These are phyloP conservation scores for Temnothorax longispinosus DNA, from an alignment of 1,140 invertebrate species.

Conservation along the genomic window DNA sequence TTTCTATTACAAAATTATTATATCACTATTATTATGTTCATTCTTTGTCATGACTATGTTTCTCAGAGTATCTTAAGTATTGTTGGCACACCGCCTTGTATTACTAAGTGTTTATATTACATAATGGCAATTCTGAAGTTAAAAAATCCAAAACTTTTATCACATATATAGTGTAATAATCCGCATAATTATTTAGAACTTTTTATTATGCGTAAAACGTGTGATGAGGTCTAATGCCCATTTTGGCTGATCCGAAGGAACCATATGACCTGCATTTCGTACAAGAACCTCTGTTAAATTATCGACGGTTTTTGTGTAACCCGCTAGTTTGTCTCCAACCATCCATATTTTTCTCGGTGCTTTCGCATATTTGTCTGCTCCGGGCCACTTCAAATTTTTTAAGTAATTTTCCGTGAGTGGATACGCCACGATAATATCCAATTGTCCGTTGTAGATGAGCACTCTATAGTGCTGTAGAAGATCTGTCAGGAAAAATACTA, in stretches of 20 bases:
- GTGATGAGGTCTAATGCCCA: slow-evolving; percentile 92
- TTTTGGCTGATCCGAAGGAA: slow-evolving; percentile 92
- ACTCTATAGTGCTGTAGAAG: slow-evolving; percentile 90
- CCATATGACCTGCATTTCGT: slow-evolving; percentile 94
- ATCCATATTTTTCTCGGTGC: slow-evolving; percentile 90
- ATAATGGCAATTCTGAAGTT: not conserved
- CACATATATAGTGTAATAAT: not conserved
- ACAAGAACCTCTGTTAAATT: slow-evolving; percentile 93
- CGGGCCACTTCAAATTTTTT: slow-evolving; percentile 89
- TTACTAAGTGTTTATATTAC: not conserved
- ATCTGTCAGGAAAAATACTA: slow-evolving; percentile 91
- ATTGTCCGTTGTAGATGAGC: slow-evolving; percentile 93
- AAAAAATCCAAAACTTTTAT: slow-evolving; percentile 3
- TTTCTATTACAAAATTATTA: slow-evolving; percentile 42
- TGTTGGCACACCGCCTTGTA: not conserved
- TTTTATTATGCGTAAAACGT: slow-evolving; percentile 90
- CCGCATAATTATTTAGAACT: slow-evolving; percentile 76
- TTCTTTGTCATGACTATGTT: not conserved
- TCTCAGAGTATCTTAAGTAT: slow-evolving; percentile 9
- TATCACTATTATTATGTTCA: not conserved
- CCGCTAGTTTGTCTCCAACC: slow-evolving; percentile 90
- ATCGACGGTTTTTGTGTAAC: slow-evolving; percentile 90
- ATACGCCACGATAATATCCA: slow-evolving; percentile 95
- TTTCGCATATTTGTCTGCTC: slow-evolving; percentile 88
- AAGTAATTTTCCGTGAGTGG: slow-evolving; percentile 92